These are phyloP conservation scores for Decapterus maruadsi DNA, from an alignment of 2,797 vertebrate genomes.

Conservation along the genomic window DNA sequence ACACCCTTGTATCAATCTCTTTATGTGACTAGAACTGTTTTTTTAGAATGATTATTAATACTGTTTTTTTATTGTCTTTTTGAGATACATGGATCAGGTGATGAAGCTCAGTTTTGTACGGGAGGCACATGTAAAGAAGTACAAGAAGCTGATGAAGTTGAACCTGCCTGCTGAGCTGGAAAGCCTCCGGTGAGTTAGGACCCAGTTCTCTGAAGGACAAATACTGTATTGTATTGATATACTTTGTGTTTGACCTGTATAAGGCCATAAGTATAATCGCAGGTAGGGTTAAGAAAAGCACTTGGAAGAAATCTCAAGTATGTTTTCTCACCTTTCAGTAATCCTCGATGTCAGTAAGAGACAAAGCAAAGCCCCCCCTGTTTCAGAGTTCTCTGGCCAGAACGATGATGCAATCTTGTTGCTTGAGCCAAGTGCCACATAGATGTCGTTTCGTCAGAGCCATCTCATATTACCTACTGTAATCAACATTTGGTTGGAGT, in stretches of 20 bases:
- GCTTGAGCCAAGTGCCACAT: not conserved
- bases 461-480: constrained; percentile 10
- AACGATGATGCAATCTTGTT: constrained; percentile 5
- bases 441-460: not conserved
- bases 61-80: constrained; percentile 9
- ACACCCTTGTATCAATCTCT: not conserved
- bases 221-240: not conserved
- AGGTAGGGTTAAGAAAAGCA: not conserved
- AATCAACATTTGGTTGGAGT: not conserved
- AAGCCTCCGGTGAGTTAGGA: constrained; percentile 87
- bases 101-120: constrained; percentile 87
- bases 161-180: constrained; percentile 90
- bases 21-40: not conserved
- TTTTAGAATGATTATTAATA: not conserved
- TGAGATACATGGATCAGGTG: constrained; percentile 94
- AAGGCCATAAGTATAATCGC: not conserved
- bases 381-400: not conserved
- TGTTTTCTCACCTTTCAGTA: not conserved
- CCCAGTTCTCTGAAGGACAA: not conserved
- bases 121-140: constrained; percentile 86
- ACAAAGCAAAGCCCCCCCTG: not conserved
- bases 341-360: not conserved
- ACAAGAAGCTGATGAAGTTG: constrained; percentile 87
- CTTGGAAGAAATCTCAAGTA: not conserved
- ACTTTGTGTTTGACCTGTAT: not conserved